Evolutionary conservation across 1,140 invertebrate genomes (phyloP), one percentile per base, ranked within the genome.

Genomic region (Eupeodes corollae): DNA sequence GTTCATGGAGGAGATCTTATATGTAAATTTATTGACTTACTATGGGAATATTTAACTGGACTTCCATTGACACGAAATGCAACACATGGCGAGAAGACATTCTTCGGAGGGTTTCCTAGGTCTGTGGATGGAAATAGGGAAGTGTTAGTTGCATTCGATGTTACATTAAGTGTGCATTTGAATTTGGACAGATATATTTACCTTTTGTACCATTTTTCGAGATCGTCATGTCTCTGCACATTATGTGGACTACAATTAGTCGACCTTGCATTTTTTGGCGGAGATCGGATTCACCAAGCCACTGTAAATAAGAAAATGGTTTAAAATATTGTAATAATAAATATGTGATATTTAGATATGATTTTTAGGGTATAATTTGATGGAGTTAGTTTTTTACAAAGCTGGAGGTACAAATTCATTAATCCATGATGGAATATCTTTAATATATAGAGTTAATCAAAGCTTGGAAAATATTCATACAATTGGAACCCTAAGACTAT

Each of bases 41-140:
- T 87, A 43, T 69, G 79, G 2, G 71, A 57, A 47, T 75, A 70
- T 66, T 75, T 79, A 1, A 75, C 73, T 15, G 86, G 83, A 34
- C 83, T 83, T 19, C 88, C 88, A 46, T 86, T 86, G 8, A 90
- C 79, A 52, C 87, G 75, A 58, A 91, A 88, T 10, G 86, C 84
- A 18, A 89, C 82, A 52, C 87, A 91, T 0, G 86, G 86, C 5
- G 82, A 82, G 63, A 88, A 86, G n/a, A 84, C 55, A 52, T 67
- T 67, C 26, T 60, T 56, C 16, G 59, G 63, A 16, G 57, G 26
- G 56, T 57, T 60, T 10, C 63, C 11, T 0, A 59, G 54, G 12
- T 66, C 57, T 59, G 16, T 11, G 13, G 38, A 34, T 18, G 8
- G 35, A 11, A 37, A 5, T 26, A 26, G 21, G 8, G 8, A 26